Evolutionary conservation across 1,140 invertebrate species (phyloP), one percentile per base, ranked within the genome.

Genomic region (Spodoptera litura): DNA sequence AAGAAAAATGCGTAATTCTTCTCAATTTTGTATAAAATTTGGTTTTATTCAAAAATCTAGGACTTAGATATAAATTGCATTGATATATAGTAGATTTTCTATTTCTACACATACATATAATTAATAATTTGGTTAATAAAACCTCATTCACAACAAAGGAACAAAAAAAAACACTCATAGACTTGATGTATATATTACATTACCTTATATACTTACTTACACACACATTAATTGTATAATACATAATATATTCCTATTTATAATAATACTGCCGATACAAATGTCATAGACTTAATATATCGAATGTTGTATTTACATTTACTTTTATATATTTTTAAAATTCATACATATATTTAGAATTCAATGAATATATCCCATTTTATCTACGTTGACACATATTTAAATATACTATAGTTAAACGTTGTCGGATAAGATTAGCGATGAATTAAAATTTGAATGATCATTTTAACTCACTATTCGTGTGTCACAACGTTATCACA

Each of bases 61-160:
- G 78, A 72, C 80, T 83, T 83, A 82, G 66, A 71, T 79, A 20
- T 77, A 53, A 82, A 78, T 81, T 84, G 66, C 64, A 59, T 81
- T 79, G 78, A 87, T 88, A 83, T 82, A 78, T 79, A 75, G 83
- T 85, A 83, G 78, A 73, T 82, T 38, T 77, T 74, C 86, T 86
- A 89, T 86, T 38, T 83, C 87, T 91, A 89, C 81, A 89, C 83
- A 84, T 88, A 88, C 82, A 83, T 89, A 89, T 84, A 81, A 84
- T 87, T 84, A 56, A 68, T 56, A 68, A 87, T 87, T 84, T 74
- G 86, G 83, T 87, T 87, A 88, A 90, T 88, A 89, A 87, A 91
- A 89, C 85, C 84, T 81, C 81, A 85, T 85, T 85, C 82, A 84
- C 83, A 88, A 88, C 87, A 90, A 89, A 93, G 88, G 89, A 92